Conservation (phyloP, 2,797 vertebrate genomes). For the Xenopus petersii region DNA sequence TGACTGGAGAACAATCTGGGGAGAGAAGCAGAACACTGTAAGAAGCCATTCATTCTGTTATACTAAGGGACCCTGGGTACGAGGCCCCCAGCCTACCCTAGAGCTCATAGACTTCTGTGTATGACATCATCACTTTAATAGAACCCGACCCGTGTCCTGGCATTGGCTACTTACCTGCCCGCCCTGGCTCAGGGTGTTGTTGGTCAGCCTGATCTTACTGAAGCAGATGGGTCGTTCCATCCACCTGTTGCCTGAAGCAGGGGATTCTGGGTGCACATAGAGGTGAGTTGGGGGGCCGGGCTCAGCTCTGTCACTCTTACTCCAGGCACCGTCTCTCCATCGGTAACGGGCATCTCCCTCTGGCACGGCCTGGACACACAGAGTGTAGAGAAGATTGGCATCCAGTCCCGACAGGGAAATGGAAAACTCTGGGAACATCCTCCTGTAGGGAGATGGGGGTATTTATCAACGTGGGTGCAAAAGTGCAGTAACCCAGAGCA, state of each 20-base stretch:
- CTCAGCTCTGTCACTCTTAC: conserved; percentile 34
- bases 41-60: no score
- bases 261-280: conserved; percentile 45
- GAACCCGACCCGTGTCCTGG: no score
- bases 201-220: conserved; percentile 45
- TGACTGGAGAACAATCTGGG: conserved; percentile 46
- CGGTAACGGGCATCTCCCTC: conserved; percentile 39
- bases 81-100: no score
- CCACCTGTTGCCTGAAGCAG: conserved; percentile 36
- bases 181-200: conserved; percentile 39
- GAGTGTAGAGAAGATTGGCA: conserved; percentile 21
- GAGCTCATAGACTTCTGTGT: no score
- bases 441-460: conserved; percentile 1
- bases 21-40: no score
- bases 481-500: not conserved
- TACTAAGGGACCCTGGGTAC: no score
- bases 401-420: conserved; percentile 36
- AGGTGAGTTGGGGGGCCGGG: conserved; percentile 35
- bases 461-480: not conserved
- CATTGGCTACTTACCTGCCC: conserved; percentile 25
- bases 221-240: conserved; percentile 42
- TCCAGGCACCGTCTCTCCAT: conserved; percentile 33
- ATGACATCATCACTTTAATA: no score
- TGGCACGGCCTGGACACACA: conserved; percentile 41
- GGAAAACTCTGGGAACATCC: conserved; percentile 40